Base-by-base conservation (phyloP, 2,113 vertebrate species). In the Lophura nycthemera region DNA sequence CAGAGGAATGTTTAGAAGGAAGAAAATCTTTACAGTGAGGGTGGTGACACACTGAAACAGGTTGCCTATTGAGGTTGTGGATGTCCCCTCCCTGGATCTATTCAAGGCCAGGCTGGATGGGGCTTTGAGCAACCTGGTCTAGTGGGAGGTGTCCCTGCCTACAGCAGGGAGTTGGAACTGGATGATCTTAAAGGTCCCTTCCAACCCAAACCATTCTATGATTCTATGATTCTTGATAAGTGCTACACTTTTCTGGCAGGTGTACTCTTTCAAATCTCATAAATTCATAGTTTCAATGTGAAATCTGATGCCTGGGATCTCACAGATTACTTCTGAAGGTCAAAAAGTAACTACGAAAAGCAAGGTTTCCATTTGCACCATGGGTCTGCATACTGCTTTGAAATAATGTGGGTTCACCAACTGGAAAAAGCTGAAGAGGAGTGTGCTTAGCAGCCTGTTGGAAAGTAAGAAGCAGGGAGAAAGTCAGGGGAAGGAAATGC, bases 261-360 rank as follows among this genome's bases (percentile, higher is more conserved):
- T 66, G 71, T 52, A 65, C 38, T 15, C 36, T 77, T 90, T 85
- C 69, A 90, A 66, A 80, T 73, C 21, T 89, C 34, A 57, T 86
- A 89, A 93, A 86, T 57, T 32, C 61, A 22, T 43, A 32, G 13
- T 57, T 95, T 90, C 69, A 94, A 36, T 0, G 0, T 92, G 86
- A 64, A 1, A 93, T 74, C 69, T 78, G 57, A 72, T 84, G 69
- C 17, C 52, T 17, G 0, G 13, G 32, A 81, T 29, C 38, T 60
- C 66, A 77, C 47, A 81, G 61, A 75, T 81, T 77, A 86, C 52
- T 93, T 64, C 57, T 27, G 48, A 56, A 32, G 47, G 80, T 88
- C 42, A 71, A 86, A 88, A 91, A 50, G 52, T 67, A 96, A 90
- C 50, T 24, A 59, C 57, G 57, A 67, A 83, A 93, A 93, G n/a